Base-by-base conservation (phyloP, 2,113 vertebrate species). In the Dunckerocampus dactyliophorus region DNA sequence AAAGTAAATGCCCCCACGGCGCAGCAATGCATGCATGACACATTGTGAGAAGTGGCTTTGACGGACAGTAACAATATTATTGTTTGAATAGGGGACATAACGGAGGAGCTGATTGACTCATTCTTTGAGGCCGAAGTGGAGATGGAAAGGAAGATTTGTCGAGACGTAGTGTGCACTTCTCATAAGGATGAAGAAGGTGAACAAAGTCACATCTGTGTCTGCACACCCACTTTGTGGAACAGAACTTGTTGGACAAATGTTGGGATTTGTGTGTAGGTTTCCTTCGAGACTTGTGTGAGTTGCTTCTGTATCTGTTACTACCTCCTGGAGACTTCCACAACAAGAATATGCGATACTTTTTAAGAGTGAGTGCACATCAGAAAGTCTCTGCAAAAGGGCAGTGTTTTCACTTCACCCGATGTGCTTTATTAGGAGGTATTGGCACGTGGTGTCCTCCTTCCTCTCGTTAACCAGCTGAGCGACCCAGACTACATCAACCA, bases 401-500 rank as follows among this genome's bases (percentile, higher is more conserved):
- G 17, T 39, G 24, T 39, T 43, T 2, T 59, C 11, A 59, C 48
- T 67, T 71, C 8, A 24, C 12, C 13, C n/a, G 47, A 11, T 14
- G 5, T 82, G 46, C 61, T 6, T 47, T 71, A 87, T 74, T 59
- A 98, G 97, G 96, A 99, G 93, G 95, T 98, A 85, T 88, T 99
- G 89, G 95, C 95, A 12, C 93, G 92, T 89, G 95, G 97, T 84
- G 93, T 99, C 87, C 91, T 99, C 76, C 95, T 99, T 89, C 97
- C 97, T 77, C 89, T 98, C 88, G 95, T 99, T 90, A 95, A 95
- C 88, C 95, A 97, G 90, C 93, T 99, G 81, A 98, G 96, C 85
- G 97, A 99, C 91, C 97, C 97, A 76, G 97, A 99, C 93, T 99
- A 99, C 92, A 98, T 99, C 92, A 99, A 99, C 91, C 97, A 99